A percentile compares a stretch with the other conserved stretches of the same genome.
These are phyloP conservation scores for Enteromius fasciolatus DNA, from an alignment of 2,797 vertebrate genomes.

Conservation along the genomic window DNA sequence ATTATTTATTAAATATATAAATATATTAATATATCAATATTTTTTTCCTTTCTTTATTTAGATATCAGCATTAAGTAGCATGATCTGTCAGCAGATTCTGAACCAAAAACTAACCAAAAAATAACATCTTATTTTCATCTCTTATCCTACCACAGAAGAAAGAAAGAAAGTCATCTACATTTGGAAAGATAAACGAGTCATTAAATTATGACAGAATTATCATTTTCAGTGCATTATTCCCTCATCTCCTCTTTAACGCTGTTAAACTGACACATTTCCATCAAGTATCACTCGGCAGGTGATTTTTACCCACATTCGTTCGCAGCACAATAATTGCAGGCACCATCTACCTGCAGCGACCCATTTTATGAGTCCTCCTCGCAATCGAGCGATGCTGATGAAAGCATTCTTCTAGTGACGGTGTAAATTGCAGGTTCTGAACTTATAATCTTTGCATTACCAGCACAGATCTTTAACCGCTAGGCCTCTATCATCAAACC, in stretches of 20 bases:
- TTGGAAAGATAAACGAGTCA: neutral
- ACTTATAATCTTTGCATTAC: conserved; percentile 43
- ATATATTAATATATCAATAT: too few relatives aligned
- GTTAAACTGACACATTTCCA: conserved; percentile 29
- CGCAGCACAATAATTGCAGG: conserved; percentile 23
- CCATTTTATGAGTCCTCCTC: conserved; percentile 7
- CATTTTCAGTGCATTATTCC: neutral
- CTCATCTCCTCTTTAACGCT: neutral
- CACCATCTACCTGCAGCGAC: neutral
- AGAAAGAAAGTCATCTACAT: neutral
- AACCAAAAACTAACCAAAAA: neutral
- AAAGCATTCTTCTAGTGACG: conserved; percentile 31
- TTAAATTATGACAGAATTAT: conserved; percentile 5
- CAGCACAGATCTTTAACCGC: conserved; percentile 4
- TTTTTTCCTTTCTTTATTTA: too few relatives aligned
- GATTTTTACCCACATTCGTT: conserved; percentile 9
- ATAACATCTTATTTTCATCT: neutral
- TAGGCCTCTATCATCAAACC: neutral
- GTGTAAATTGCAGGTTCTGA: conserved; percentile 20
- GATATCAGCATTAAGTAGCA: neutral
- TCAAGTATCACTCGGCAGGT: conserved; percentile 5
- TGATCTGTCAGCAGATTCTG: neutral
- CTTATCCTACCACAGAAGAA: neutral
- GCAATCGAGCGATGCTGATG: conserved; percentile 4
- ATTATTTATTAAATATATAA: neutral